These are phyloP conservation scores for Sphinx pinastri DNA, from an alignment of 2,888 invertebrate species.

Conservation along the genomic window DNA sequence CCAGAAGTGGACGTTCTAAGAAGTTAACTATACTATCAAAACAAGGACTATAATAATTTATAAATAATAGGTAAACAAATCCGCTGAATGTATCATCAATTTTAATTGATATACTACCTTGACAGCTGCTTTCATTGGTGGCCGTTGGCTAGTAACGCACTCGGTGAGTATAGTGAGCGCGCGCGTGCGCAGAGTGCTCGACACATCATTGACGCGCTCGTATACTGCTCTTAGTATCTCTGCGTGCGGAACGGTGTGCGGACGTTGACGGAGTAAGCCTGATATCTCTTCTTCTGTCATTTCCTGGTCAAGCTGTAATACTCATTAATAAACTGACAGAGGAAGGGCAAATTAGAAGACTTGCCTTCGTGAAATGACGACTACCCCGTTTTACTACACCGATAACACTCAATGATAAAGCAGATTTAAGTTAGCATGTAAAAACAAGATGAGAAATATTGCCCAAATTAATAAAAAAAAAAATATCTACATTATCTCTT, in stretches of 20 bases:
- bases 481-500: conserved; percentile 2
- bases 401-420: too few relatives aligned
- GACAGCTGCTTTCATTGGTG: conserved; percentile 54
- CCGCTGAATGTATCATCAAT: neutral
- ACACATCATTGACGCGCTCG: conserved; percentile 81
- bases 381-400: too few relatives aligned
- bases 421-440: too few relatives aligned
- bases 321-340: neutral
- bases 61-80: too few relatives aligned
- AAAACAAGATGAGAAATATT: conserved; percentile 26
- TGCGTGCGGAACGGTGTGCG: conserved; percentile 59
- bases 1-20: too few relatives aligned
- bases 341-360: too few relatives aligned
- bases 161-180: conserved; percentile 84
- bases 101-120: conserved; percentile 41
- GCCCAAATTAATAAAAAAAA: neutral
- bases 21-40: too few relatives aligned
- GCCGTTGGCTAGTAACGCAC: conserved; percentile 62
- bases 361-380: too few relatives aligned
- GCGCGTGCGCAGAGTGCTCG: conserved; percentile 85
- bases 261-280: conserved; percentile 51
- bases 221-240: conserved; percentile 77
- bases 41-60: too few relatives aligned
- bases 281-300: conserved; percentile 55
- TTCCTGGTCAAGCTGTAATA: conserved; percentile 43